Conservation (phyloP, 1,140 invertebrate species). For the Diachasma alloeum region DNA sequence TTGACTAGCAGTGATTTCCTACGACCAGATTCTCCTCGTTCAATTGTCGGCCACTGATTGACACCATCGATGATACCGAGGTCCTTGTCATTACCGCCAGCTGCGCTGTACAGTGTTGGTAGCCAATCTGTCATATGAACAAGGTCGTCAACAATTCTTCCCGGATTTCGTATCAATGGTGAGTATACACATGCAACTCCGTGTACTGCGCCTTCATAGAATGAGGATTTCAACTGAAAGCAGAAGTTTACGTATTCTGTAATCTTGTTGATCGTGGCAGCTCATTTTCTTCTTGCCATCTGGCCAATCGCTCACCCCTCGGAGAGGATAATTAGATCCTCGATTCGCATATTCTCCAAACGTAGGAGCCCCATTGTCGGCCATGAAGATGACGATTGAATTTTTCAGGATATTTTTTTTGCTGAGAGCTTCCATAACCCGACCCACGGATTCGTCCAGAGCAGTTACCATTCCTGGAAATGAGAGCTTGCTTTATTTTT, state of each 20-base stretch:
- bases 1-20: slow-evolving; percentile 45
- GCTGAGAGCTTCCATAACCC: slow-evolving; percentile 66
- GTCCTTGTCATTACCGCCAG: slow-evolving; percentile 61
- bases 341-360: slow-evolving; percentile 66
- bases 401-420: slow-evolving; percentile 68
- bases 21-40: background rate
- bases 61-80: slow-evolving; percentile 58
- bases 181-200: slow-evolving; percentile 71
- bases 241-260: background rate
- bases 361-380: slow-evolving; percentile 77
- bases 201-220: slow-evolving; percentile 76
- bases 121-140: slow-evolving; percentile 81
- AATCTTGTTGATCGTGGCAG: no score
- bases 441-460: slow-evolving; percentile 73
- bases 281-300: no score
- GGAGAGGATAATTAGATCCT: slow-evolving; percentile 76
- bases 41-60: slow-evolving; percentile 63
- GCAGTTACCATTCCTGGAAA: slow-evolving; percentile 70
- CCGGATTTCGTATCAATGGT: slow-evolving; percentile 60
- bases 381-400: slow-evolving; percentile 77
- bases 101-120: slow-evolving; percentile 71
- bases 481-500: background rate
- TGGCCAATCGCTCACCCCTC: slow-evolving; percentile 61
- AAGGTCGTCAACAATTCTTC: slow-evolving; percentile 67
- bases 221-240: slow-evolving; percentile 56